Evolutionary conservation across 1,140 invertebrate genomes (phyloP).

Genomic region (Brachionus sp.): DNA sequence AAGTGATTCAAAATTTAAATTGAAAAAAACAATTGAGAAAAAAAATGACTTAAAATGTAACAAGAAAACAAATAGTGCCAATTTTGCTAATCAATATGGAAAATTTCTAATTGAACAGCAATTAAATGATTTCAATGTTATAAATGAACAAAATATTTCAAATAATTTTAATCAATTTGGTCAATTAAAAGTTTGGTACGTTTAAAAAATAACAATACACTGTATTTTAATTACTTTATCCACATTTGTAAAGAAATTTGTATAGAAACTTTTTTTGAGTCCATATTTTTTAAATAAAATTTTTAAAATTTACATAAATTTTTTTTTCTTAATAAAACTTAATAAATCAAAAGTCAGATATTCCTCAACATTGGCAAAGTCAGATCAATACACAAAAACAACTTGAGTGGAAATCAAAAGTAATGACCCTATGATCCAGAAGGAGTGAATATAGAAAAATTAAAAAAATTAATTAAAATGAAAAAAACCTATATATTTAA

Average conservation of each 20-base stretch:
- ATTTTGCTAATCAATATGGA: not conserved
- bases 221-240: not conserved
- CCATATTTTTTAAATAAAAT: no score
- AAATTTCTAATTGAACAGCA: slow-evolving; percentile 4
- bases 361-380: no score
- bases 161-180: slow-evolving; percentile 24
- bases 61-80: not conserved
- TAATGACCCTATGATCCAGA: no score
- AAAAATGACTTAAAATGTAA: not conserved
- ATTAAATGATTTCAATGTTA: slow-evolving; percentile 16
- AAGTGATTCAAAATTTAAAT: not conserved
- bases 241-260: not conserved
- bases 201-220: not conserved
- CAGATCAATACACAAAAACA: no score
- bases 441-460: no score
- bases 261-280: not conserved
- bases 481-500: no score
- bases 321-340: no score
- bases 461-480: no score
- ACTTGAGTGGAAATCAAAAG: no score
- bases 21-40: slow-evolving; percentile 26
- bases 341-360: not conserved
- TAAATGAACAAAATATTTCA: not conserved
- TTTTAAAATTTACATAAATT: no score
- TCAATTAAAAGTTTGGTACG: slow-evolving; percentile 31